Base-by-base conservation (phyloP, 1,140 invertebrate species). In the Cardiocondyla obscurior region DNA sequence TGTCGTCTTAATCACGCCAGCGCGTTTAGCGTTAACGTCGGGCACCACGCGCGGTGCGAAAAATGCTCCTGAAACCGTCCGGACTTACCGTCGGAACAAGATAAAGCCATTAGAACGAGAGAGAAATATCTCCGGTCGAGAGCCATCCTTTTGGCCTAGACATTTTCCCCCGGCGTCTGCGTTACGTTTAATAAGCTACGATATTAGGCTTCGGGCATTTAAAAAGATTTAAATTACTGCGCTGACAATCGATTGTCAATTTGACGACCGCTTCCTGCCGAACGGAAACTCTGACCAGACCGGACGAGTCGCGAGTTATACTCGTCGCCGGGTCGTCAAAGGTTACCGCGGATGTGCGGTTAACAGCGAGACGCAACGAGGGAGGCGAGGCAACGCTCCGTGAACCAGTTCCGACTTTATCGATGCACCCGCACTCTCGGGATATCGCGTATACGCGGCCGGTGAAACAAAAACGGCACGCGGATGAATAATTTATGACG, bases 401-500 rank as follows among this genome's bases (percentile, higher is more conserved):
- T 69, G 74, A 79, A 81, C 79, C 79, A 72, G 69, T 70, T 72
- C 67, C 79, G 55, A 73, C 79, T 70, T 81, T 73, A 73, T 72
- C 79, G 79, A 81, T 70, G 69, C 79, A 58, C 65, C 67, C 79
- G 65, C 69, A 81, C 79, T 72, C 79, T 49, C 74, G 74, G 74
- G 46, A 69, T 79, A 79, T 79, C 74, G 74, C 74, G 25, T 69
- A n/a, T n/a, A 79, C 74, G 72, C 72, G 74, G 74, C 33, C 49
- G 46, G 46, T 46, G 46, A 67, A 67, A 69, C 74, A 79, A 79
- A 79, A 79, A 79, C 74, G 74, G 74, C 62, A 79, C 62, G 46
- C 62, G 46, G 74, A 79, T 79, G 74, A 79, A 79, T 79, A 79
- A 79, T 79, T 79, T 79, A 79, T 79, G 74, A 67, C 62, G 30